Conservation (phyloP, 2,888 invertebrate species). For the Euproctis similis region DNA sequence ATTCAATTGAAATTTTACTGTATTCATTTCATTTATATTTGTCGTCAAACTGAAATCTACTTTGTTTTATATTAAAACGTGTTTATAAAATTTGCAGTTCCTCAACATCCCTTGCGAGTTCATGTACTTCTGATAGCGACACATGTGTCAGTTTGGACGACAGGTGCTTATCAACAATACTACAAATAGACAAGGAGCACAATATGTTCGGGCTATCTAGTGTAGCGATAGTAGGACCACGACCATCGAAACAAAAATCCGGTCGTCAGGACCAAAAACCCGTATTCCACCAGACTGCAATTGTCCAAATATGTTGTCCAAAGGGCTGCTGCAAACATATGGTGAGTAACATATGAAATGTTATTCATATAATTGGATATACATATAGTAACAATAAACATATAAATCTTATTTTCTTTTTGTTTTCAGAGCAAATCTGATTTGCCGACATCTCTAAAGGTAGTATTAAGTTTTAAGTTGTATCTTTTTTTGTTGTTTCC, state of each 20-base stretch:
- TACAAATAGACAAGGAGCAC: slow-evolving; percentile 59
- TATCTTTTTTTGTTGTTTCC: background rate
- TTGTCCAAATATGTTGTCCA: slow-evolving; percentile 55
- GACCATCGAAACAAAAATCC: slow-evolving; percentile 34
- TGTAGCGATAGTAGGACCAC: slow-evolving; percentile 46
- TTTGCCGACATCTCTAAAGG: slow-evolving; percentile 53
- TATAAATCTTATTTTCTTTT: too few relatives aligned
- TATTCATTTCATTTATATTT: background rate
- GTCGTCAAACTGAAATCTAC: background rate
- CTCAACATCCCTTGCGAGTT: slow-evolving; percentile 43
- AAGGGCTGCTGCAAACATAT: slow-evolving; percentile 42
- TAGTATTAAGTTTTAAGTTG: slow-evolving; percentile 12
- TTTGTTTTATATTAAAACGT: too few relatives aligned
- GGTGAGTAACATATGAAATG: slow-evolving; percentile 24
- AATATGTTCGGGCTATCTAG: slow-evolving; percentile 64
- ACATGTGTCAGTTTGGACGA: slow-evolving; percentile 43
- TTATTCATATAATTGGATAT: too few relatives aligned
- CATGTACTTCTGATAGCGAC: slow-evolving; percentile 36
- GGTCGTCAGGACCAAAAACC: slow-evolving; percentile 43
- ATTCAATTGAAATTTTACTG: background rate
- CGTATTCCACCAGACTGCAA: slow-evolving; percentile 61
- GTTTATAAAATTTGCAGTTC: slow-evolving; percentile 34
- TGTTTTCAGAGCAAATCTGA: slow-evolving; percentile 56
- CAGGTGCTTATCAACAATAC: slow-evolving; percentile 55
- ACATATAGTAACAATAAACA: background rate